These are phyloP conservation scores for Rhynchonycteris naso DNA, from an alignment of 2,797 vertebrate species.

Conservation along the genomic window DNA sequence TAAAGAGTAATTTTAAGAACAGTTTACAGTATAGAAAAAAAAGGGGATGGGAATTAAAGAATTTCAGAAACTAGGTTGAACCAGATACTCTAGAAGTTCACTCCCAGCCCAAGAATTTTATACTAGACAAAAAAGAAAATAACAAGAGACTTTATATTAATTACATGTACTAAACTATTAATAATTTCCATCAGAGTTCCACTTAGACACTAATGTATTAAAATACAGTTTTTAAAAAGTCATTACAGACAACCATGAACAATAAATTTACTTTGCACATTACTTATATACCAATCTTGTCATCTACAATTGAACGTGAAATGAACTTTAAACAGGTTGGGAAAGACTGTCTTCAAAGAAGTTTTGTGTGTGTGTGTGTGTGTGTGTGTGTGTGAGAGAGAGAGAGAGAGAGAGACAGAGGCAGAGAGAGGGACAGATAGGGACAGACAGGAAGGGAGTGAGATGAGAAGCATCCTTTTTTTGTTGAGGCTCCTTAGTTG, in stretches of 20 bases:
- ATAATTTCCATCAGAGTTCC: conserved; percentile 19
- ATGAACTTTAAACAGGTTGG: conserved; percentile 43
- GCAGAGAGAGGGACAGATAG: too few species aligned
- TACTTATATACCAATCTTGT: not conserved
- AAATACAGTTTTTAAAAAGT: conserved; percentile 56
- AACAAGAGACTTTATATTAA: conserved; percentile 18
- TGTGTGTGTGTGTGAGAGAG: too few species aligned
- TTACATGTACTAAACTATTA: conserved; percentile 27
- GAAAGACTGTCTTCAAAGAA: conserved; percentile 32
- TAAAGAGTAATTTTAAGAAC: conserved; percentile 47
- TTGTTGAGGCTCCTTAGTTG: too few species aligned
- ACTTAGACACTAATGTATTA: conserved; percentile 24
- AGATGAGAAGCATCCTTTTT: too few species aligned
- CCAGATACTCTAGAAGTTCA: not conserved
- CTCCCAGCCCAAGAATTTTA: conserved; percentile 34
- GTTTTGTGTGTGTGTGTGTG: not conserved
- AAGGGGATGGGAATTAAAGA: not conserved
- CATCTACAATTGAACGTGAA: conserved; percentile 45
- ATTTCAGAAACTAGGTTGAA: conserved; percentile 49
- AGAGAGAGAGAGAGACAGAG: too few species aligned
- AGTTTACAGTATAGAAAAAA: conserved; percentile 53
- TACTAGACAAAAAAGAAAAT: conserved; percentile 7
- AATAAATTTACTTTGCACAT: conserved; percentile 6
- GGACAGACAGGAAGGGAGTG: too few species aligned
- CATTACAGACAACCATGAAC: conserved; percentile 5